Evolutionary conservation across 2,113 vertebrate genomes (phyloP).

Genomic region (Hyla sarda): DNA sequence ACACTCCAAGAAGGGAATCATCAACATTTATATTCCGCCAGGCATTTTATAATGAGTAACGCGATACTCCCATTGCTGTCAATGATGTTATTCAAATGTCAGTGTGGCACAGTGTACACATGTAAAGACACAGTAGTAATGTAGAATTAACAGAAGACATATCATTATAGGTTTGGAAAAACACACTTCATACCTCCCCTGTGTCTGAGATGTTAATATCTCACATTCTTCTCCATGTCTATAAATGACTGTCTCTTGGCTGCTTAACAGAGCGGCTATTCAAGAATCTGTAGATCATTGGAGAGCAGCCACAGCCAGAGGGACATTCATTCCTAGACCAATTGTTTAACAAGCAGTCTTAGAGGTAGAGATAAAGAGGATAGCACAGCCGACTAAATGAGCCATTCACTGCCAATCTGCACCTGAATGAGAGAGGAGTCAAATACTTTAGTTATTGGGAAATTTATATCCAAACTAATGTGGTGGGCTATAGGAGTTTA

Average conservation of each 20-base stretch:
- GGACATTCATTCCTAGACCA: constrained; percentile 23
- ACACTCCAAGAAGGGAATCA: constrained; percentile 9
- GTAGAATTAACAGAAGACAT: constrained; percentile 4
- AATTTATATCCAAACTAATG: not conserved
- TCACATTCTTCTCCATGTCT: constrained; percentile 18
- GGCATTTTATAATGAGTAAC: constrained; percentile 13
- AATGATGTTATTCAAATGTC: constrained; percentile 35
- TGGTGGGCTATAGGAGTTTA: not conserved
- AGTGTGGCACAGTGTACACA: constrained; percentile 5
- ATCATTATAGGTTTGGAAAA: constrained; percentile 39
- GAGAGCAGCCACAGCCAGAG: constrained; percentile 24
- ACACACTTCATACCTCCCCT: constrained; percentile 28
- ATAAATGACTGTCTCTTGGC: constrained; percentile 32
- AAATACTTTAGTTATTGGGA: not conserved
- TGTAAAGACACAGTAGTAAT: constrained; percentile 23
- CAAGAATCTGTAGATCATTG: constrained; percentile 24
- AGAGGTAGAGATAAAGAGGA: constrained; percentile 18
- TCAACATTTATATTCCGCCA: constrained; percentile 15
- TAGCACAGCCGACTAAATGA: constrained; percentile 9
- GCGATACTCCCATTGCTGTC: constrained; percentile 16
- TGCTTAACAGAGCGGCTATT: constrained; percentile 21
- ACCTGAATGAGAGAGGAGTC: not conserved
- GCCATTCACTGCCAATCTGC: constrained; percentile 18
- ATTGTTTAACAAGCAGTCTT: constrained; percentile 36
- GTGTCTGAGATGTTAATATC: constrained; percentile 20